Conservation (phyloP, 2,888 invertebrate species). For the Muscina levida region DNA sequence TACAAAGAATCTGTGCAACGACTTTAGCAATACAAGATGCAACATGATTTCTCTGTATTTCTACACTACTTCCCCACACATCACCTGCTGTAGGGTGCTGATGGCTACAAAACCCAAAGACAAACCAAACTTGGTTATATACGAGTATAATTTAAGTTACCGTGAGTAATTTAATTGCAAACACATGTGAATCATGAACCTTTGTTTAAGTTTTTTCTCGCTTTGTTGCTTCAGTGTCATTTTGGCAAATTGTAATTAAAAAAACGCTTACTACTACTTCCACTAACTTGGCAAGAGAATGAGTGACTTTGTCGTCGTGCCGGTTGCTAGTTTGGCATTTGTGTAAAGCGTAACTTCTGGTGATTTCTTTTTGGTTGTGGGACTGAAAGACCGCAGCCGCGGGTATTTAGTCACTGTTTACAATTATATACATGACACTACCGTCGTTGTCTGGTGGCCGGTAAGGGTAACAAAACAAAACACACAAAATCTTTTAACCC, state of each 20-base stretch:
- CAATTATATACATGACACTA: too few relatives aligned
- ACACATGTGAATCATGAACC: conserved; percentile 53
- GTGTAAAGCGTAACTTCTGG: too few relatives aligned
- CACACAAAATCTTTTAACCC: conserved; percentile 1
- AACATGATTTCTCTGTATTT: too few relatives aligned
- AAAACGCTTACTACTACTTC: too few relatives aligned
- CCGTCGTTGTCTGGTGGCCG: too few relatives aligned
- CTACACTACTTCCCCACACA: too few relatives aligned
- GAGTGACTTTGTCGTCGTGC: background rate
- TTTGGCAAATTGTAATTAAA: conserved; percentile 30
- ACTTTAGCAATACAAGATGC: too few relatives aligned
- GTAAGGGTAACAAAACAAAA: too few relatives aligned
- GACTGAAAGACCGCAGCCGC: background rate
- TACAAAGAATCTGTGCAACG: too few relatives aligned
- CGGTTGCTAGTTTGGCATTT: background rate
- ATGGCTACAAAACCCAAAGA: background rate
- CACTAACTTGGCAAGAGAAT: conserved; percentile 14
- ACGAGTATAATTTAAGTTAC: conserved; percentile 16
- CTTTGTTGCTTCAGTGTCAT: background rate
- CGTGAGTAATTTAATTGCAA: conserved; percentile 56
- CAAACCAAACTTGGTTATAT: background rate
- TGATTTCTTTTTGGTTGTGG: conserved; percentile 7
- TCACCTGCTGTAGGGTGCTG: background rate
- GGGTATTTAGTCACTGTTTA: too few relatives aligned
- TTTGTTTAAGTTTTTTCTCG: conserved; percentile 21